Evolutionary conservation across 1,140 invertebrate genomes (phyloP), one percentile per base, ranked within the genome.

Genomic region (Drosophila ogumai): DNA sequence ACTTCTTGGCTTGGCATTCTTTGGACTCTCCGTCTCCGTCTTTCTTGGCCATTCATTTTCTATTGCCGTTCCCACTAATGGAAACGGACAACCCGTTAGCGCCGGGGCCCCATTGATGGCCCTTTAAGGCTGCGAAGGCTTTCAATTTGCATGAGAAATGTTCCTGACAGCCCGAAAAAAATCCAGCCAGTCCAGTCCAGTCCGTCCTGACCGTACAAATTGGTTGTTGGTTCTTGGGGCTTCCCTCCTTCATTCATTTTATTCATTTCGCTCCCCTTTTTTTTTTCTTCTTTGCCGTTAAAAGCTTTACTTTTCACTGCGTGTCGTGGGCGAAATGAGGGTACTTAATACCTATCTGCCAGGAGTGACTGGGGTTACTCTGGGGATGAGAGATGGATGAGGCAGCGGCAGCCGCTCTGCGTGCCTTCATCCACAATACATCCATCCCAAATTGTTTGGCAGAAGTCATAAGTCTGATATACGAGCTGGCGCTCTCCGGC

Each of bases 271-370:
- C 22, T 38, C 22, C 22, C 32, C 22, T 57, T 49, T 44, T 46
- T 61, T 73, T 57, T 44, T 71, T 63, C 61, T 59, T 38, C 46
- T 38, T 66, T 59, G 75, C 76, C 55, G 74, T 81, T 90, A 81
- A 90, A 84, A 88, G 84, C 84, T 84, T 82, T 81, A 77, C 64
- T 67, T 75, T 75, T 69, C 63, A 66, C 74, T 84, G 82, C 88
- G 88, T 91, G 88, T 88, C 84, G 56, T 75, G 78, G 71, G 58
- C 75, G 65, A 91, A 91, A 91, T 91, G 88, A 91, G 88, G 88
- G 85, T 91, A 91, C 84, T 91, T 91, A 91, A 90, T 85, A 81
- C 81, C 69, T 85, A 79, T 75, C 68, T 49, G 75, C 59, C 60
- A 72, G 64, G 38, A 50, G 43, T 56, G 58, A 31, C 40, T 59